Conservation (phyloP, 2,888 invertebrate genomes). For the Oxycera nigricornis region DNA sequence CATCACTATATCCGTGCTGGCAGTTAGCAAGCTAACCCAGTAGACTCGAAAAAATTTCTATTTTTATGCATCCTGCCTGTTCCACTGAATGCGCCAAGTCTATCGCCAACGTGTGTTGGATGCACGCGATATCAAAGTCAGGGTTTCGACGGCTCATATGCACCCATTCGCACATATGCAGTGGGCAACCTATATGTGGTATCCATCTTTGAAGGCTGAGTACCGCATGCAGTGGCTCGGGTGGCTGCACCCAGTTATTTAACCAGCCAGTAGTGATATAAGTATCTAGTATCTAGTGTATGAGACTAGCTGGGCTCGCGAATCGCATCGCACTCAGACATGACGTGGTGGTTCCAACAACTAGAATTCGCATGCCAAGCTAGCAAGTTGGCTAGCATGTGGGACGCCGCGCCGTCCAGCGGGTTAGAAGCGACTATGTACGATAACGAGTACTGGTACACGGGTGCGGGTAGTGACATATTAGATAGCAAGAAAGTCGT, state of each 20-base stretch:
- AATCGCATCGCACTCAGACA: slow-evolving; percentile 1
- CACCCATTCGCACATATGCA: neutral
- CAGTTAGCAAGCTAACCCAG: slow-evolving; percentile 14
- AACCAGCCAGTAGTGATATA: neutral
- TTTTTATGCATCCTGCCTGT: slow-evolving; percentile 33
- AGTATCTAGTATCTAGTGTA: slow-evolving; percentile 37
- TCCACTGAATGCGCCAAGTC: slow-evolving; percentile 43
- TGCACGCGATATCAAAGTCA: slow-evolving; percentile 16
- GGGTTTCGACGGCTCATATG: slow-evolving; percentile 5
- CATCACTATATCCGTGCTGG: neutral
- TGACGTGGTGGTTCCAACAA: slow-evolving; percentile 8
- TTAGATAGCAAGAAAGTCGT: slow-evolving; percentile 8
- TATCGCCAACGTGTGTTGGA: slow-evolving; percentile 11
- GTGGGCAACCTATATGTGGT: neutral
- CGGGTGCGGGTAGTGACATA: neutral
- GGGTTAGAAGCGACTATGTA: neutral
- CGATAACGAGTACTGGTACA: neutral
- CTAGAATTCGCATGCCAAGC: slow-evolving; percentile 11
- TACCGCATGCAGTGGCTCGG: neutral
- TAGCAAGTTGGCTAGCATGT: neutral
- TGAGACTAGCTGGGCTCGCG: slow-evolving; percentile 15
- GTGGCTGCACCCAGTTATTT: neutral
- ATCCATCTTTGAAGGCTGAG: slow-evolving; percentile 9
- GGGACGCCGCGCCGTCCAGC: neutral
- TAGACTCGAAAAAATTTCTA: slow-evolving; percentile 16